Evolutionary conservation across 2,113 vertebrate genomes (phyloP).

Genomic region (Neoarius graeffei): DNA sequence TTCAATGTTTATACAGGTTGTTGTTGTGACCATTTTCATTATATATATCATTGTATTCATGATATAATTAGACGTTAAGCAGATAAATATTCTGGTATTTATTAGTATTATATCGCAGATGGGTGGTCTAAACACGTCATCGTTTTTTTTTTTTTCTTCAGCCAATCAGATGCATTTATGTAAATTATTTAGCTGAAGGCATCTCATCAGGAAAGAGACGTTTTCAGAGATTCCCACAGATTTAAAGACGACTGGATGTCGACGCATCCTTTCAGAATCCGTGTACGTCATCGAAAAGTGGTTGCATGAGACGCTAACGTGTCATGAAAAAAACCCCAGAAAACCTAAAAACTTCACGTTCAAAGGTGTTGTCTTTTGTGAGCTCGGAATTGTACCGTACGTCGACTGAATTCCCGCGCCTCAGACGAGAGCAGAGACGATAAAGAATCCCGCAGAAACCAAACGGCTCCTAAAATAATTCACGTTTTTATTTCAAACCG

Average conservation of each 20-base stretch:
- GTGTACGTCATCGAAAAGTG: not conserved
- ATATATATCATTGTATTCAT: not conserved
- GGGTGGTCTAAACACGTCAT: not conserved
- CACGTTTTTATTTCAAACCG: conserved; percentile 75
- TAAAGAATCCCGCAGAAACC: conserved; percentile 60
- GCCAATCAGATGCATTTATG: not conserved
- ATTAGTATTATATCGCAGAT: not conserved
- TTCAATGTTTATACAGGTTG: too few species aligned
- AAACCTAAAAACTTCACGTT: not conserved
- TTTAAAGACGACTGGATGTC: not conserved
- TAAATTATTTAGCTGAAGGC: not conserved
- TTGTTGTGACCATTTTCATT: not conserved
- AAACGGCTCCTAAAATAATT: conserved; percentile 73
- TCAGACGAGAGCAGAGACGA: conserved; percentile 48
- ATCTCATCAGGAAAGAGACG: not conserved
- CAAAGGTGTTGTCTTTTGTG: not conserved
- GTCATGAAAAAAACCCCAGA: not conserved
- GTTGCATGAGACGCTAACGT: not conserved
- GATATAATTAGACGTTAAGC: not conserved
- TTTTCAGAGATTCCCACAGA: not conserved
- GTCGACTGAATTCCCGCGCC: not conserved
- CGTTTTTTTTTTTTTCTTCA: not conserved
- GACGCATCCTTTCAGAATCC: not conserved
- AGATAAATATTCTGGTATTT: not conserved
- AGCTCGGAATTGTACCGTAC: not conserved